Conservation (phyloP, 2,797 vertebrate genomes). For the Xenops minutus region DNA sequence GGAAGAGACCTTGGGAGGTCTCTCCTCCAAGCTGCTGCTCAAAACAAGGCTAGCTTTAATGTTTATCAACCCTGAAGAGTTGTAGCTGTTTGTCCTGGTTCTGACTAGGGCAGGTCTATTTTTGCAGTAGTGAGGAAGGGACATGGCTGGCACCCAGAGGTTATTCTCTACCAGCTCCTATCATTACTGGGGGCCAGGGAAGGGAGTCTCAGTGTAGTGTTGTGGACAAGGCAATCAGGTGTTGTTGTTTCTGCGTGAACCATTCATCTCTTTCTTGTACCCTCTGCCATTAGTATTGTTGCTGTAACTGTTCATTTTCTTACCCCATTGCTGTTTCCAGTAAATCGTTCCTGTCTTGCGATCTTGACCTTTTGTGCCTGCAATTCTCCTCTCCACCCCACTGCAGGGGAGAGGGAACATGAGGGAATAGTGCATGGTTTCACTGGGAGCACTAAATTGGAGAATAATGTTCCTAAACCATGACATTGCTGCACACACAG, state of each 20-base stretch:
- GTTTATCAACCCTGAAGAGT: neutral
- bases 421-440: neutral
- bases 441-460: neutral
- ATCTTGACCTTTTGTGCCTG: neutral
- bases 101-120: neutral
- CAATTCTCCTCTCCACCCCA: neutral
- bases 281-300: neutral
- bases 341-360: neutral
- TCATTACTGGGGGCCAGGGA: neutral
- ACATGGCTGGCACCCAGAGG: neutral
- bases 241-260: neutral
- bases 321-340: neutral
- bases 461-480: neutral
- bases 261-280: neutral
- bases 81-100: neutral
- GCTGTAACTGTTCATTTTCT: neutral
- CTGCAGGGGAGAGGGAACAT: neutral
- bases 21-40: neutral
- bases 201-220: neutral
- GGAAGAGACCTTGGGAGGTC: neutral
- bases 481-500: too few species aligned
- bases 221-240: fast-evolving
- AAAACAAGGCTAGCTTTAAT: neutral
- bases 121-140: neutral
- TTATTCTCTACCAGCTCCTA: neutral